Conservation (phyloP, 2,888 invertebrate genomes). For the Dynastes hyllus region DNA sequence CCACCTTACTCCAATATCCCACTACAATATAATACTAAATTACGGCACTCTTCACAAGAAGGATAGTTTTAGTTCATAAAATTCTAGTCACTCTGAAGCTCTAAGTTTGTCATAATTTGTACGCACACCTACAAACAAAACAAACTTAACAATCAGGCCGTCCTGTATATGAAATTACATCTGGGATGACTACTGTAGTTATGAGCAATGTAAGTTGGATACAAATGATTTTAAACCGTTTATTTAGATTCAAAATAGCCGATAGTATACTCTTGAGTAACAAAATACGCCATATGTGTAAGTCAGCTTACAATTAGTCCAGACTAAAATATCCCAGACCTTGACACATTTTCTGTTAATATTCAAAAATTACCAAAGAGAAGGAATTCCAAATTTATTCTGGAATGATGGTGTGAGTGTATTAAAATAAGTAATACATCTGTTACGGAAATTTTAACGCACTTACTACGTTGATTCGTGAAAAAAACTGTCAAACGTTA, state of each 20-base stretch:
- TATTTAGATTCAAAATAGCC: not conserved
- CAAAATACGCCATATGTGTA: not conserved
- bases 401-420: not conserved
- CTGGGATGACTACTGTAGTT: no score
- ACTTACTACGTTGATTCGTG: not conserved
- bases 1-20: no score
- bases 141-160: no score
- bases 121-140: no score
- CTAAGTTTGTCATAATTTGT: no score
- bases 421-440: not conserved
- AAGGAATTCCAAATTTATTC: not conserved
- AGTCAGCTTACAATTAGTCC: not conserved
- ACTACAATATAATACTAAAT: no score
- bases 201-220: not conserved
- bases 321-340: not conserved
- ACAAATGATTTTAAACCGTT: not conserved
- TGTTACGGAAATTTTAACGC: not conserved
- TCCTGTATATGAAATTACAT: no score
- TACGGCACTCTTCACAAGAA: no score
- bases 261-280: not conserved
- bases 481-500: not conserved
- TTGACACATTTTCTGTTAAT: conserved; percentile 12
- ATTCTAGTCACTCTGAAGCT: no score
- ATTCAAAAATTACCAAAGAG: not conserved
- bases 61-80: no score